Conservation (phyloP, 2,113 vertebrate species). For the Vireo altiloquus region DNA sequence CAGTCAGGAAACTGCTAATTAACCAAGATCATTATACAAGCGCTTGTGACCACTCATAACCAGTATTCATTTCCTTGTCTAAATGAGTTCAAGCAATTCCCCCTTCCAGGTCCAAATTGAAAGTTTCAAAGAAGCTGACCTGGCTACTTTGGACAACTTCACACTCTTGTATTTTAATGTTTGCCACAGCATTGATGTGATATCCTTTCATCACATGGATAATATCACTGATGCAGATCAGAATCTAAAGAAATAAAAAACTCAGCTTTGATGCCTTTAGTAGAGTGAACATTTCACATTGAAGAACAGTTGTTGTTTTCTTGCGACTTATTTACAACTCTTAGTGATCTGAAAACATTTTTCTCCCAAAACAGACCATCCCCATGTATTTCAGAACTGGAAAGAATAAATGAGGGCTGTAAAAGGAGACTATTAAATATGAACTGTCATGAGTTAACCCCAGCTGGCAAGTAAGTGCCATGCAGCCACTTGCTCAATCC, state of each 20-base stretch:
- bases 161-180: not conserved
- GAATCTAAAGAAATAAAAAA: not conserved
- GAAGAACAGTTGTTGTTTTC: not conserved
- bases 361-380: not conserved
- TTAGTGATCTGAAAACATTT: not conserved
- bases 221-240: not conserved
- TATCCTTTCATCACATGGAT: fast-evolving
- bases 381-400: not conserved
- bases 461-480: not conserved
- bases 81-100: not conserved
- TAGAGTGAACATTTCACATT: not conserved
- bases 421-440: not conserved
- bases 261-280: not conserved
- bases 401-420: not conserved
- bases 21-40: not conserved
- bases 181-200: not conserved
- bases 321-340: not conserved
- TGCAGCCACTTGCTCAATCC: not conserved
- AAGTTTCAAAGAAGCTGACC: not conserved
- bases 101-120: not conserved
- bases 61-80: not conserved
- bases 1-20: not conserved
- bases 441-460: fast-evolving
- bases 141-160: not conserved
- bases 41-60: not conserved